Evolutionary conservation across 1,140 invertebrate genomes (phyloP), one percentile per base, ranked within the genome.

Genomic region (Dendroctonus ponderosae): DNA sequence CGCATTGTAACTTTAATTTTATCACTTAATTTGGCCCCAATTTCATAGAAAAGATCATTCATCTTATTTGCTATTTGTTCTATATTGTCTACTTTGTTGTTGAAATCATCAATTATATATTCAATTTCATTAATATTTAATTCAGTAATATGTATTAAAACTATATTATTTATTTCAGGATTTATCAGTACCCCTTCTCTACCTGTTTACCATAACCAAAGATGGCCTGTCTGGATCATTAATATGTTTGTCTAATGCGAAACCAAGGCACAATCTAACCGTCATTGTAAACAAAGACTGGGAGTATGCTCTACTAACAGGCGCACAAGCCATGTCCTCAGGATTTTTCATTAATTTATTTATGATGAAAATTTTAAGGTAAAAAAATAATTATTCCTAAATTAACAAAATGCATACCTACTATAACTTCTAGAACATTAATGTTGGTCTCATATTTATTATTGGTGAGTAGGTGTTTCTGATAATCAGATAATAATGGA

Each of bases 311-410:
- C 11, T 52, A 52, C 9, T 52, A 5, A 52, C 15, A 8, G 50
- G 9, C 8, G 50, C 9, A 52, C 9, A 52, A n/a, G 11, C 50
- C 9, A 12, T 52, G 11, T 52, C 15, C 11, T 8, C 7, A 8
- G 50, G 50, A 12, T 52, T 52, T 52, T n/a, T 15, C 2, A 52
- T 52, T 2, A 52, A 52, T 52, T 15, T 52, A 3, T 12, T 12
- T 9, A 52, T 52, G 50, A 26, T 52, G 11, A 52, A 52, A 52
- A 3, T 15, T 8, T 12, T 52, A 15, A 52, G 50, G 50, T 52
- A 52, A 52, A 5, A 12, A 26, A 26, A 26, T 2, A 1, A 26
- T 26, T 26, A 26, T 26, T 26, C 26, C 26, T 26, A 26, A 26
- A 3, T 2, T 26, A 26, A 26, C 26, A 26, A 26, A 26, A 26